Conservation (phyloP, 2,113 vertebrate genomes). For the Chionodraco myersi region DNA sequence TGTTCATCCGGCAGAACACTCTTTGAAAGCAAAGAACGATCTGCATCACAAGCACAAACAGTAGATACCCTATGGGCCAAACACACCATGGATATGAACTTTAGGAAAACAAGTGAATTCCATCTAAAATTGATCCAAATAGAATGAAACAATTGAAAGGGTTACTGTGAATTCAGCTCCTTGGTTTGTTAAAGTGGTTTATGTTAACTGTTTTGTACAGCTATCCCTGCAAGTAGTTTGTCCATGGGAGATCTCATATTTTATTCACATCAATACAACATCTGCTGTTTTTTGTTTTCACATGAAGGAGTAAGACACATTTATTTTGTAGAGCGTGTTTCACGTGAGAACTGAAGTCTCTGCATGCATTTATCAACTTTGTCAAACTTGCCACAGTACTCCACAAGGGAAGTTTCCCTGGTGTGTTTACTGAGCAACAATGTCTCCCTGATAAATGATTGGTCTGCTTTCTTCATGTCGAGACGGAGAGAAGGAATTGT, state of each 20-base stretch:
- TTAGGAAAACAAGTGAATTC: constrained; percentile 9
- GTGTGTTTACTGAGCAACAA: constrained; percentile 43
- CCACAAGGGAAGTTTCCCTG: constrained; percentile 6
- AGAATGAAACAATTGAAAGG: constrained; percentile 18
- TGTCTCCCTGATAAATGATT: constrained; percentile 65
- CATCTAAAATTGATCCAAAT: constrained; percentile 23
- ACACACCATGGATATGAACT: background rate
- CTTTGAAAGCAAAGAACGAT: constrained; percentile 10
- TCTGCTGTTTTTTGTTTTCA: constrained; percentile 14
- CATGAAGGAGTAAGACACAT: constrained; percentile 13
- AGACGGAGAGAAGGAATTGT: constrained; percentile 33
- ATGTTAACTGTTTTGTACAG: constrained; percentile 14
- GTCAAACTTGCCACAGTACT: constrained; percentile 42
- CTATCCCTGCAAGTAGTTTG: constrained; percentile 17
- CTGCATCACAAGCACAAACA: constrained; percentile 6
- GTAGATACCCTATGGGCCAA: background rate
- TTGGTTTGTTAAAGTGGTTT: constrained; percentile 17
- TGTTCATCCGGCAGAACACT: background rate
- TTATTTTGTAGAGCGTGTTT: constrained; percentile 24
- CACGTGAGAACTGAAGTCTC: constrained; percentile 22
- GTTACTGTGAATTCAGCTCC: constrained; percentile 23
- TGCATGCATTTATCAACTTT: constrained; percentile 44
- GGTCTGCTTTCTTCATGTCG: constrained; percentile 56
- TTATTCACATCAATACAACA: constrained; percentile 50
- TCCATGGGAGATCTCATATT: constrained; percentile 43